phyloP scores from a whole-genome alignment of 2,797 vertebrate genomes.

The Notamacropus eugenii region DNA sequence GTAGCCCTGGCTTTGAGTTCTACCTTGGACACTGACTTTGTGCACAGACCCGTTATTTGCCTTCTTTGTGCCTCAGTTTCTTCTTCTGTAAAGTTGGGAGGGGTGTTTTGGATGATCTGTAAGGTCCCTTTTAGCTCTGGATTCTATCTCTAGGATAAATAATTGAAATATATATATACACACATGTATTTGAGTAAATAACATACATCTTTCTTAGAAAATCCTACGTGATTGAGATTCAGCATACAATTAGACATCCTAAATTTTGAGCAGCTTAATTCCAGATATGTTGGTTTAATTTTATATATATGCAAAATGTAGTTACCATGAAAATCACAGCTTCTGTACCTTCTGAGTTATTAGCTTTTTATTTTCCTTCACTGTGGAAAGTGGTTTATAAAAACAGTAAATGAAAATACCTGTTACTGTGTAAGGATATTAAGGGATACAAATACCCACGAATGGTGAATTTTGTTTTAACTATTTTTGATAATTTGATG shows the following conservation, averaged over 20 bases:
- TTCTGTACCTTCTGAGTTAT: not conserved
- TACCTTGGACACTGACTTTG: not conserved
- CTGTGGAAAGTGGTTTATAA: not conserved
- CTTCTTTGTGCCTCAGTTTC: not conserved
- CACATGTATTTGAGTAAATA: conserved; percentile 14
- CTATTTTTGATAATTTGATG: not conserved
- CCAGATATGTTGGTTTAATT: not conserved
- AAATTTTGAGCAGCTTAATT: conserved; percentile 15
- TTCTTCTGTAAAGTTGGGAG: not conserved
- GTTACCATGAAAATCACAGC: not conserved
- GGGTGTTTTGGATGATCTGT: not conserved
- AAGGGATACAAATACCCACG: not conserved
- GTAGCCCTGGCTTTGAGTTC: no score
- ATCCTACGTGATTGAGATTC: conserved; percentile 22
- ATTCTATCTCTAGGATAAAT: not conserved
- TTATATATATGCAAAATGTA: not conserved
- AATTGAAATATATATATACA: not conserved
- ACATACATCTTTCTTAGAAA: not conserved
- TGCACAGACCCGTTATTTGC: not conserved
- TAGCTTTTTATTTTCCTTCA: not conserved
- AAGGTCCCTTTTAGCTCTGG: not conserved
- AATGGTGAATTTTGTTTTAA: not conserved
- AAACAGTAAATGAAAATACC: not conserved
- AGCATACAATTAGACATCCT: conserved; percentile 38
- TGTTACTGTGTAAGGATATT: not conserved